Conservation (phyloP, 1,140 invertebrate genomes). For the Apolygus lucorum region DNA sequence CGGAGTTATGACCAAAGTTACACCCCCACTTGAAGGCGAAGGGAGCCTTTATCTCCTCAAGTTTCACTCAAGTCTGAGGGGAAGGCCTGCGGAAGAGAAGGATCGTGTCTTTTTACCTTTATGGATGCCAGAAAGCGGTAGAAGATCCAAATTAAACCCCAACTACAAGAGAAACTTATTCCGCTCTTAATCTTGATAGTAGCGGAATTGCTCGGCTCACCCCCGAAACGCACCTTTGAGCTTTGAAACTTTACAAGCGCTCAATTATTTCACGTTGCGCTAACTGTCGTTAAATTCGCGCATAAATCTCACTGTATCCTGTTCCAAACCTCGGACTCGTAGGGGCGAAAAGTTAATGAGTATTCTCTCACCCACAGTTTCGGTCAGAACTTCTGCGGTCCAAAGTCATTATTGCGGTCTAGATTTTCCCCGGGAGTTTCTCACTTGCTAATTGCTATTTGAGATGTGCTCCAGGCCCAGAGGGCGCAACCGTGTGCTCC, state of each 20-base stretch:
- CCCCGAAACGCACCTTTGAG: too few species aligned
- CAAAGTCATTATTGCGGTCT: not conserved
- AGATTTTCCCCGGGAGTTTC: not conserved
- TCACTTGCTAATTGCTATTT: not conserved
- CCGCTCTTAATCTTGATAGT: not conserved
- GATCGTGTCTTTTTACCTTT: not conserved
- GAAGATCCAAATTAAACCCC: not conserved
- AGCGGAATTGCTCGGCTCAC: too few species aligned
- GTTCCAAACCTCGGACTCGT: not conserved
- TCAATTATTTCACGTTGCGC: not conserved
- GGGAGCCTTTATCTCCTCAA: not conserved
- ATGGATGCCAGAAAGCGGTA: not conserved
- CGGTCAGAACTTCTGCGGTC: not conserved
- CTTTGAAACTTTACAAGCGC: too few species aligned
- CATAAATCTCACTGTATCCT: not conserved
- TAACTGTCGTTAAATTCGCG: not conserved
- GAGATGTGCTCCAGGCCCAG: not conserved
- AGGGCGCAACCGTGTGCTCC: not conserved
- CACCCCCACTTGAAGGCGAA: too few species aligned
- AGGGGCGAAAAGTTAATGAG: not conserved
- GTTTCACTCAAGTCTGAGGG: not conserved
- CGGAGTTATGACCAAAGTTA: too few species aligned
- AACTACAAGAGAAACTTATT: not conserved
- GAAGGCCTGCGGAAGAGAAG: not conserved
- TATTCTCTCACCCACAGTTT: not conserved